Base-by-base conservation (phyloP, 2,113 vertebrate species). In the Alouatta palliata region DNA sequence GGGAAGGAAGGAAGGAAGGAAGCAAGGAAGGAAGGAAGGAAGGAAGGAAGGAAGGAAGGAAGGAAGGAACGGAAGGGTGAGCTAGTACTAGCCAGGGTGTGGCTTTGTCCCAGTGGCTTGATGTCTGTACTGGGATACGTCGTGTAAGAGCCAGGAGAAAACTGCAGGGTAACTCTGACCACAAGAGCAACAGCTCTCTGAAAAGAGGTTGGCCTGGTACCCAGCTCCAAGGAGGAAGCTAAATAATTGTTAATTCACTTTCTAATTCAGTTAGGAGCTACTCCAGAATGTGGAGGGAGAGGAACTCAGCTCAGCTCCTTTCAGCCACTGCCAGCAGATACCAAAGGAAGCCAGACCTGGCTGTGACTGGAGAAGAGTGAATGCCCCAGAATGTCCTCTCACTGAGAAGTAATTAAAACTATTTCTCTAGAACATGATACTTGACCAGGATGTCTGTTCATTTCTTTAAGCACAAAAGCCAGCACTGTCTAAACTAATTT, bases 381-480 rank as follows among this genome's bases (percentile, higher is more conserved):
- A 43, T 61, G 27, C 64, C 76, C 21, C n/a, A n/a, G 14, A 77
- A 71, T 43, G 66, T 21, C 75, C 79, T 61, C 73, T 47, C 7
- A 54, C 1, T 23, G 45, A 86, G 16, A 82, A 70, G 64, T 89
- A 90, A 86, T 5, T 25, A n/a, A 47, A 43, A 30, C 76, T 93
- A 4, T 19, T 97, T 95, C 87, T 1, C 14, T 90, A 71, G 73
- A 19, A 45, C 37, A 80, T n/a, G 84, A 89, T 49, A 95, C 54
- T 73, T 30, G 87, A 98, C 96, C 93, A 30, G 1, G 4, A 30
- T 43, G 40, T 66, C 77, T 76, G 49, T 66, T 73, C 56, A 86
- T 91, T 97, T 95, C 84, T 83, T 79, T 81, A 8, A 0, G 0
- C 83, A 96, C 84, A 93, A 87, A 87, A 96, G 97, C 58, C 81